Base-by-base conservation (phyloP, 2,797 vertebrate species). In the Takifugu rubripes region DNA sequence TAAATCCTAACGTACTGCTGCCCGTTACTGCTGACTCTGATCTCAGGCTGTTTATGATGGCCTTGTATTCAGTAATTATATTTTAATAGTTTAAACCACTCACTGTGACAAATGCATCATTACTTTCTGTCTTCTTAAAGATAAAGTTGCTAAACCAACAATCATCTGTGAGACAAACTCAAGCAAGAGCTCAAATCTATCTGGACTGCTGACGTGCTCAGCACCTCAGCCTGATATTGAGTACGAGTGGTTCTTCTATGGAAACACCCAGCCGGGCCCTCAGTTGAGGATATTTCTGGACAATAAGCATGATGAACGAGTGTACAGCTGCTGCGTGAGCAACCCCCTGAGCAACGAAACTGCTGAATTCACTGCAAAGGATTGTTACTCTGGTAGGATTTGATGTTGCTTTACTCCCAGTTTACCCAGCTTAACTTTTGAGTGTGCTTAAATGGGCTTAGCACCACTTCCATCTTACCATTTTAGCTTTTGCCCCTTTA, bases 361-460 rank as follows among this genome's bases (percentile, higher is more conserved):
- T 0, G 50, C 59, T 2, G 21, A 15, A 24, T 87, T 87, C 48
- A 57, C 27, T 6, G 59, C 77, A 42, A 81, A 69, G 59, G 50
- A 81, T 15, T 91, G 89, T 48, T 61, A 68, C 52, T 8, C 49
- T 52, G 83, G 87, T 90, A 72, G 63, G 61, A 12, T 4, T 26
- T 64, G 1, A 54, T 36, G 33, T 11, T 12, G 33, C 33, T 11
- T 10, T 11, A 11, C 33, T 36, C 12, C 17, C 17, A 17, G 17
- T 17, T 17, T 17, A 17, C 17, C 17, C 33, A 36, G 33, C 11
- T 10, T 10, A 36, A 1, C 8, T 7, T 36, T 12, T 11, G 1
- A 11, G 9, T 36, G 6, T 33, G 31, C 5, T 7, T 4, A 5
- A 6, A 33, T 33, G 6, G 11, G 10, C 11, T 36, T 10, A 36